Conservation (phyloP, 2,888 invertebrate species). For the Schizaphis graminum region DNA sequence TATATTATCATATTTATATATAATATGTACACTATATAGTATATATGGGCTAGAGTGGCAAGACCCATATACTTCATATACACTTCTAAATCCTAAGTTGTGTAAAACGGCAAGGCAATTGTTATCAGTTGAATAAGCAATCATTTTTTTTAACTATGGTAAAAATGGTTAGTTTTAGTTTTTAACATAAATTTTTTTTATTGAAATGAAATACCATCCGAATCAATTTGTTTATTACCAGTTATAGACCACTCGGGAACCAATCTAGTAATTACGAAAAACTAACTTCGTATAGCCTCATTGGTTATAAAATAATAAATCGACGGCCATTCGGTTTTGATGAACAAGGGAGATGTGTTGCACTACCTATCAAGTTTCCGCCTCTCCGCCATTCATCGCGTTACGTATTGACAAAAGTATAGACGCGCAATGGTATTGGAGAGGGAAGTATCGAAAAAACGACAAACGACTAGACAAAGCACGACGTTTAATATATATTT, state of each 20-base stretch:
- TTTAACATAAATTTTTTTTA: too few species aligned
- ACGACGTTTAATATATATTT: neutral
- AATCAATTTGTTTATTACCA: too few species aligned
- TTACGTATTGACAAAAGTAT: neutral
- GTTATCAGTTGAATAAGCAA: too few species aligned
- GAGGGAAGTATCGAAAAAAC: neutral
- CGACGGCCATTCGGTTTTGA: neutral
- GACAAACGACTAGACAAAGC: neutral
- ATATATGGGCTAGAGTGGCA: too few species aligned
- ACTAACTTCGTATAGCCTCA: neutral
- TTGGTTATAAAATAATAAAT: neutral
- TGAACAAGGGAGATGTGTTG: neutral
- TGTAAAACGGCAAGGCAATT: too few species aligned
- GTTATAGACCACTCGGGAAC: neutral
- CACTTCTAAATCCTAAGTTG: too few species aligned
- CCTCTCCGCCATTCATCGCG: neutral
- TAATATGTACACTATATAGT: too few species aligned
- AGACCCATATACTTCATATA: too few species aligned
- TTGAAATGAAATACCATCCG: too few species aligned
- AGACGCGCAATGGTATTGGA: neutral
- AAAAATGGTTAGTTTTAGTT: too few species aligned
- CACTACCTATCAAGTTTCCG: neutral
- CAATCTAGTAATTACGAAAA: neutral
- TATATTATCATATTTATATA: too few species aligned
- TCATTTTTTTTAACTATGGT: too few species aligned